These are phyloP conservation scores for Eufriesea mexicana DNA, from an alignment of 1,140 invertebrate genomes.

Conservation along the genomic window DNA sequence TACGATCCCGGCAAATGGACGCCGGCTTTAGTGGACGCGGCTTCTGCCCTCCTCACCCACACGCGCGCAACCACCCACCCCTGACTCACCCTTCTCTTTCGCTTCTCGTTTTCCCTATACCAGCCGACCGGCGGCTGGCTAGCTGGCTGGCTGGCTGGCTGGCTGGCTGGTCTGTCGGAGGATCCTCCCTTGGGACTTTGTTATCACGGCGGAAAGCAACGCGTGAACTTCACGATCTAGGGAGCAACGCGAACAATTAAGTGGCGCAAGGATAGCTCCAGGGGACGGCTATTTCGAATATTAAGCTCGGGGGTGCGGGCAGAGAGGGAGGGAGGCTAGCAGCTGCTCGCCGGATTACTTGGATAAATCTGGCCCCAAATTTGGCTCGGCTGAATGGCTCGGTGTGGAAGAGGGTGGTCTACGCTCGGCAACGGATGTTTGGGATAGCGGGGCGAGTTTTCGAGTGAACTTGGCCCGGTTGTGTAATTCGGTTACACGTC, in stretches of 20 bases:
- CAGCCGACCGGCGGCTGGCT: not conserved
- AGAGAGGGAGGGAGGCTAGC: not conserved
- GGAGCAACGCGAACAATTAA: constrained; percentile 20
- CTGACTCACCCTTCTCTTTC: not conserved
- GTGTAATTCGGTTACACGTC: constrained; percentile 4
- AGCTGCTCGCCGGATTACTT: constrained; percentile 21
- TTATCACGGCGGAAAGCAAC: not conserved
- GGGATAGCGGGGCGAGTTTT: not conserved
- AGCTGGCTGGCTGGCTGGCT: too few species aligned
- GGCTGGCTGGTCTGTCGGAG: too few species aligned
- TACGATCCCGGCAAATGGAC: constrained; percentile 46
- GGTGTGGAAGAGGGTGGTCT: not conserved
- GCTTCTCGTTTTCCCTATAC: not conserved
- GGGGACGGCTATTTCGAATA: constrained; percentile 10
- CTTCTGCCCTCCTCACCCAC: not conserved
- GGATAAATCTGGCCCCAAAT: constrained; percentile 24
- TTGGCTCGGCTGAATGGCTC: not conserved
- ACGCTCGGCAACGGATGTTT: not conserved
- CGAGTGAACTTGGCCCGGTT: not conserved
- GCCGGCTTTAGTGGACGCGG: constrained; percentile 24
- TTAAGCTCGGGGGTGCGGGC: not conserved
- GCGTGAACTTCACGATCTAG: constrained; percentile 2
- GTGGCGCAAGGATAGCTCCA: not conserved
- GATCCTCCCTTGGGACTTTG: constrained; percentile 7
- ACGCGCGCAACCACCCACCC: too few species aligned